phyloP scores from a whole-genome alignment of 2,888 invertebrate species.

The Ctena decussata region DNA sequence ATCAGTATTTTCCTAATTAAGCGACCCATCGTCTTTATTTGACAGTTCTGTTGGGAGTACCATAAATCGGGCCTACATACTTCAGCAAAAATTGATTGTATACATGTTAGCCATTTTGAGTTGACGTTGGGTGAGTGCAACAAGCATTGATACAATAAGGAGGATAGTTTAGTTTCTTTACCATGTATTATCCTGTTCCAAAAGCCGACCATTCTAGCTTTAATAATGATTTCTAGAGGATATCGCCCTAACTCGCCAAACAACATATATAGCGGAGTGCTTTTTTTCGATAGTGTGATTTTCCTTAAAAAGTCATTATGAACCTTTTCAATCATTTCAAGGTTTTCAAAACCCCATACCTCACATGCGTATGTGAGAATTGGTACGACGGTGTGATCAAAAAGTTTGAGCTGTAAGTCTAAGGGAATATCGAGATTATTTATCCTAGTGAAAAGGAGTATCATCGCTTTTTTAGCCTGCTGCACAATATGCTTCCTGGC shows the following conservation, averaged over 20 bases:
- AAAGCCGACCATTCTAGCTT: conserved; percentile 3
- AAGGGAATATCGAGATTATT: conserved; percentile 9
- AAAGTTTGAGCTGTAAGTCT: conserved; percentile 16
- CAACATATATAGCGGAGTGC: conserved; percentile 15
- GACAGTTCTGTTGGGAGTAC: too few relatives aligned
- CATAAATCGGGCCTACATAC: too few relatives aligned
- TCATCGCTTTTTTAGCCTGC: conserved; percentile 14
- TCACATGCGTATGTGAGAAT: not conserved
- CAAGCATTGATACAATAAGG: not conserved
- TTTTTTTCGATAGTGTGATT: not conserved
- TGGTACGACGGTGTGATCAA: conserved; percentile 10
- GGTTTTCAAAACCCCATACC: conserved; percentile 12
- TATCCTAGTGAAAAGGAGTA: not conserved
- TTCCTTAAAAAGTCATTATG: conserved; percentile 1
- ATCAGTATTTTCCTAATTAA: too few relatives aligned
- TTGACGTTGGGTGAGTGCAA: not conserved
- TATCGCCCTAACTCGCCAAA: conserved; percentile 2
- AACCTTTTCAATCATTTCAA: conserved; percentile 11
- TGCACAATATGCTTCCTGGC: not conserved
- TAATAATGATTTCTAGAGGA: not conserved
- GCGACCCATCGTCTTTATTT: too few relatives aligned
- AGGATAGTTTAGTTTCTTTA: not conserved
- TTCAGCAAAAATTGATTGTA: not conserved
- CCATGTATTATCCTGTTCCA: conserved; percentile 6
- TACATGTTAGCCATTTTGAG: not conserved